Evolutionary conservation across 2,888 invertebrate species (phyloP).

Genomic region (Hydropsyche betteni): DNA sequence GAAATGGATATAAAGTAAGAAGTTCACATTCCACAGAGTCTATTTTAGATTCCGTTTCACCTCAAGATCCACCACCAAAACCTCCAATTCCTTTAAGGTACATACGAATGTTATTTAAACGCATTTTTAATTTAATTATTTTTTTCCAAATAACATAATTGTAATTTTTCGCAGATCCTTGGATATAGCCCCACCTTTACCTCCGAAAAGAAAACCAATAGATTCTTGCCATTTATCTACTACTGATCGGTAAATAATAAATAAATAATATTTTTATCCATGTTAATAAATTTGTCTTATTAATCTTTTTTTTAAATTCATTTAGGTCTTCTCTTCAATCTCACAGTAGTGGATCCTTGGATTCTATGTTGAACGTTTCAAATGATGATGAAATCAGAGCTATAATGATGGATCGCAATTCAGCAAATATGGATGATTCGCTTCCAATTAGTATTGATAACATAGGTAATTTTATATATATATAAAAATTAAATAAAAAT

Average conservation of each 20-base stretch:
- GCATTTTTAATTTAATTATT: conserved; percentile 45
- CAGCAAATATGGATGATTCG: conserved; percentile 59
- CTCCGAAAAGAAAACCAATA: conserved; percentile 76
- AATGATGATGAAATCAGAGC: conserved; percentile 79
- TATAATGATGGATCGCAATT: conserved; percentile 68
- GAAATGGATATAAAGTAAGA: conserved; percentile 67
- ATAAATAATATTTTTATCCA: conserved; percentile 5
- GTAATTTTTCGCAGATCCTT: conserved; percentile 61
- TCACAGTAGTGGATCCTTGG: conserved; percentile 83
- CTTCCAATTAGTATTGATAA: conserved; percentile 52
- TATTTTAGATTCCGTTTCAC: conserved; percentile 66
- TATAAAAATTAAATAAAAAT: not conserved
- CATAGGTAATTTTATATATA: conserved; percentile 6
- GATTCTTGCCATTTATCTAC: conserved; percentile 66
- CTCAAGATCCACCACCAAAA: conserved; percentile 80
- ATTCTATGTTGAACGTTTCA: conserved; percentile 89
- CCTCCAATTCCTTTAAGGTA: conserved; percentile 86
- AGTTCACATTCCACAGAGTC: conserved; percentile 86
- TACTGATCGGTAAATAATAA: conserved; percentile 68
- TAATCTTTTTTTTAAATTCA: conserved; percentile 47
- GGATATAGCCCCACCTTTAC: conserved; percentile 80
- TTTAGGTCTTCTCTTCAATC: conserved; percentile 77
- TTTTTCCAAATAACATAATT: conserved; percentile 17
- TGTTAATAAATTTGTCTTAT: conserved; percentile 11
- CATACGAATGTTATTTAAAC: not conserved